Evolutionary conservation across 30 jellyfish, hydroid and myxozoan genomes (phyloP), one percentile per base, ranked within the genome.

Genomic region (Nemopilema nomurai): DNA sequence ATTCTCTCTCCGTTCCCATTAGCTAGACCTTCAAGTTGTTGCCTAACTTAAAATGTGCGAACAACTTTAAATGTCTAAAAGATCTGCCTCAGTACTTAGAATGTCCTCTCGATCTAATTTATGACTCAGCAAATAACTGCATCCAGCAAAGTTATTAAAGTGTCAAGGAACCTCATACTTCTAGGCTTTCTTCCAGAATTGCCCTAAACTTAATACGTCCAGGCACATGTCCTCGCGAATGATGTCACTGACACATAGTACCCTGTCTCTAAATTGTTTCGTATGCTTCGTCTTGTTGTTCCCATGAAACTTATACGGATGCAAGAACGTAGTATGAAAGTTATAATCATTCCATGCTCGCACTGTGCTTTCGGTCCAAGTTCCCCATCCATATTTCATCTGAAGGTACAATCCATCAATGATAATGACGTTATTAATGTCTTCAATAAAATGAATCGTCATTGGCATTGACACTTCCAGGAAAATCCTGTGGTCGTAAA

Each of bases 221-320:
- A 83, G 53, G 29, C 92, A 83, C 28, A 25, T 28, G 1, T 30
- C 63, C 23, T 22, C 30, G 4, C 28, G 23, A 27, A 83, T 62
- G 24, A 17, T 22, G 19, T 83, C 73, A 53, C 92, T 83, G 1
- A 21, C 57, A 18, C 23, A 1, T 19, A 52, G 20, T 16, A 83
- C 86, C 52, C 66, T 70, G 16, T 83, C 85, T 24, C 53, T 52
- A 62, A 69, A 83, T 71, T 73, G 80, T 8, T 69, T 67, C 0
- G 80, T 30, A 49, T 83, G 69, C 20, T 70, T 83, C 57, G 57
- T 41, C 57, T 3, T 13, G 31, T 71, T 83, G 8, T 50, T 69
- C 18, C 92, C 92, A 57, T 41, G 57, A 24, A 85, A 67, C 65
- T 85, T 85, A 30, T 69, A 85, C 16, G 93, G 93, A 67, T 84